These are phyloP conservation scores for Chroicocephalus ridibundus DNA, from an alignment of 2,113 vertebrate species.

Conservation along the genomic window DNA sequence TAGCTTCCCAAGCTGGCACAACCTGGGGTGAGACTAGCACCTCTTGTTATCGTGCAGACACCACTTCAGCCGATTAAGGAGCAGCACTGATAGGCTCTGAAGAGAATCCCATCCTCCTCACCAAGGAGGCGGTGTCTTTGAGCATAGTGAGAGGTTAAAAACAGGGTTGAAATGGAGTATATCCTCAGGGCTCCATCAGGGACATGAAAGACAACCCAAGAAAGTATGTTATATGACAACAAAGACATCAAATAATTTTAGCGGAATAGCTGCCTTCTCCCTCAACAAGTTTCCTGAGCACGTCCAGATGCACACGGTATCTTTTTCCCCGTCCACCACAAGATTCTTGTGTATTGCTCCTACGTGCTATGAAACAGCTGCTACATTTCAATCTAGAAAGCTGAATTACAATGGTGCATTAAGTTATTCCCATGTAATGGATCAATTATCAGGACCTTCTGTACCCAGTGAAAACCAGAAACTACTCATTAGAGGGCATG, in stretches of 20 bases:
- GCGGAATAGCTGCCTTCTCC: constrained; percentile 12
- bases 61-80: constrained; percentile 57
- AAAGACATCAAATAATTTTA: constrained; percentile 70
- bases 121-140: constrained; percentile 51
- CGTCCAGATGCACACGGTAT: not conserved
- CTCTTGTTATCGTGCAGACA: constrained; percentile 59
- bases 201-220: constrained; percentile 67
- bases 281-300: constrained; percentile 24
- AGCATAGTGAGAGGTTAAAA: constrained; percentile 64
- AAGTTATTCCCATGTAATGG: not conserved
- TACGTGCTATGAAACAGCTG: not conserved
- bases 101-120: constrained; percentile 65
- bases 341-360: not conserved
- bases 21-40: constrained; percentile 55
- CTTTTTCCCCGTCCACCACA: not conserved
- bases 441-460: constrained; percentile 3
- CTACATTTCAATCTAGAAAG: constrained; percentile 8
- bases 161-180: constrained; percentile 58
- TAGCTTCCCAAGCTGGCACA: constrained; percentile 33
- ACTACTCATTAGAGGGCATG: not conserved
- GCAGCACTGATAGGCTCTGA: constrained; percentile 43
- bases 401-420: constrained; percentile 19
- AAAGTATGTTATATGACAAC: constrained; percentile 61
- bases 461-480: not conserved
- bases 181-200: constrained; percentile 62